Evolutionary conservation across 2,113 vertebrate species (phyloP), one percentile per base, ranked within the genome.

Genomic region (Plestiodon gilberti): DNA sequence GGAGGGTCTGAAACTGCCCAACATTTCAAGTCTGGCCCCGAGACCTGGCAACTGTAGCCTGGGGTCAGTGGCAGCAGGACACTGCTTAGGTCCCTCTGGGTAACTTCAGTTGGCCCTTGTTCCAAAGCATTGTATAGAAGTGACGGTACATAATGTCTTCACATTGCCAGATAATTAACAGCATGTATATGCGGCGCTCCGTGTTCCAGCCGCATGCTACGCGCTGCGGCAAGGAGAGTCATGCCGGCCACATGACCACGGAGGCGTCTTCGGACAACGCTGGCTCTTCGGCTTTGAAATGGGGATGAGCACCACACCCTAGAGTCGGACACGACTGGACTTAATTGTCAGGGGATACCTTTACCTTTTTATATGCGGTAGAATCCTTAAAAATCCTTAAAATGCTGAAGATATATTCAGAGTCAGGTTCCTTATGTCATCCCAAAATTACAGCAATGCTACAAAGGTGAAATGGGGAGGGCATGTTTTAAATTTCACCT

Each of bases 401-500:
- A 93, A 91, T 57, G 18, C 13, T 81, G 88, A 92, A 84, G 8
- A 89, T 89, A 90, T 89, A 86, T 89, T 88, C 84, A 7, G 22
- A 89, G 55, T 52, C 55, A 78, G 28, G 38, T 82, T 90, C 85
- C 84, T 87, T 88, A 84, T 83, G 82, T 87, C 62, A 87, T 62
- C 40, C 86, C 88, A 82, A 89, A 91, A 90, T 90, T 81, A 91
- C 3, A 74, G 75, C 62, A 88, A 77, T 0, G 74, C 43, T 57
- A 80, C 88, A 93, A 90, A 93, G 87, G 81, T 93, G 90, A 81
- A 89, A 88, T 4, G 18, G 61, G n/a, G 84, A 88, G 85, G 94
- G 93, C 82, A 78, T 90, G 85, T 43, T 94, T 95, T 94, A 93
- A 77, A 84, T 82, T 93, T 93, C 93, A 86, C 90, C 89, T 90